Percentiles rank a stretch among this genome's conserved stretches.
Evolutionary conservation across 2,888 invertebrate genomes (phyloP).

Genomic region (Melanostoma scalare): DNA sequence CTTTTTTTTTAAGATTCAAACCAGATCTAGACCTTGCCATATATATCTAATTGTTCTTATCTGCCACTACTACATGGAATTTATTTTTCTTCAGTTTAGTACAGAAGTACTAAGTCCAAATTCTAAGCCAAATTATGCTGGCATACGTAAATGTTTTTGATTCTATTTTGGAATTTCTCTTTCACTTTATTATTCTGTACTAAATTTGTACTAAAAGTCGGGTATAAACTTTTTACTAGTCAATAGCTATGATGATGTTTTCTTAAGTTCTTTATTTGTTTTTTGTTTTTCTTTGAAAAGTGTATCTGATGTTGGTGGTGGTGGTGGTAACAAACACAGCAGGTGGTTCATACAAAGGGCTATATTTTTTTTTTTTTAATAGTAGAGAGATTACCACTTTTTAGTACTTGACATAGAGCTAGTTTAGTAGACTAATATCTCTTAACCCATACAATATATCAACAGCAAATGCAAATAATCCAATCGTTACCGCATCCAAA

Average conservation of each 20-base stretch:
- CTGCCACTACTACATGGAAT: constrained; percentile 56
- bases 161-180: no score
- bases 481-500: constrained; percentile 80
- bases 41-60: constrained; percentile 24
- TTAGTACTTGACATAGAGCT: constrained; percentile 36
- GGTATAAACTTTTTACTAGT: constrained; percentile 2
- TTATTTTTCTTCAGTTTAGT: constrained; percentile 27
- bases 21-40: constrained; percentile 69
- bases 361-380: constrained; percentile 27
- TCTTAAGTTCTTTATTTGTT: constrained; percentile 9
- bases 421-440: constrained; percentile 36
- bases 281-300: constrained; percentile 24
- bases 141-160: neutral
- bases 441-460: constrained; percentile 72
- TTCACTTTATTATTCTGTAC: constrained; percentile 29
- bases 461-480: constrained; percentile 82
- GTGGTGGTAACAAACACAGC: constrained; percentile 41
- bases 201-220: constrained; percentile 38
- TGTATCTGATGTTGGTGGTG: constrained; percentile 58
- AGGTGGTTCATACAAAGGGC: constrained; percentile 29
- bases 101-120: constrained; percentile 5
- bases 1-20: constrained; percentile 37
- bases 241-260: constrained; percentile 31
- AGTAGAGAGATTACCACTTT: neutral
- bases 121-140: neutral